Evolutionary conservation across 2,113 vertebrate species (phyloP).

Genomic region (Rhinoptilus africanus): DNA sequence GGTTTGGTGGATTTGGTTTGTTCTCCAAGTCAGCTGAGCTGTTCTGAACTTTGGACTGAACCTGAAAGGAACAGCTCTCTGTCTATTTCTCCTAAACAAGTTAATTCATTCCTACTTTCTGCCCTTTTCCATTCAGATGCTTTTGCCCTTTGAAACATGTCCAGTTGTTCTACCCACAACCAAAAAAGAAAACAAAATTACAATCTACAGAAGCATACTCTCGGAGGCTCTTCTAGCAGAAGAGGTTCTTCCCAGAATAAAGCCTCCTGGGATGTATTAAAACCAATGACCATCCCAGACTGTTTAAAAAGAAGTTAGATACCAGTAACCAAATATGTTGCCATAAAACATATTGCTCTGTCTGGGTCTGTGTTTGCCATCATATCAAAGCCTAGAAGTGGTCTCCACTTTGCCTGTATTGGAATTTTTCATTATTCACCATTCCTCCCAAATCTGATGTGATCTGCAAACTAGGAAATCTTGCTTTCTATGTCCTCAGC

Average conservation of each 20-base stretch:
- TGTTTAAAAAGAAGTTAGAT: not conserved
- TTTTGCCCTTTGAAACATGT: not conserved
- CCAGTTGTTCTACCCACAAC: not conserved
- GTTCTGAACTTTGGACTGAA: not conserved
- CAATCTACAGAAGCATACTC: not conserved
- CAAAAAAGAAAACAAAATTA: constrained; percentile 6
- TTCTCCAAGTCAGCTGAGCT: not conserved
- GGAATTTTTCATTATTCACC: constrained; percentile 34
- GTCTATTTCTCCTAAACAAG: not conserved
- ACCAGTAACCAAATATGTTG: not conserved
- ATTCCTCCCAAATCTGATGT: constrained; percentile 25
- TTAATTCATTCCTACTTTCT: not conserved
- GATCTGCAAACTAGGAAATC: constrained; percentile 60
- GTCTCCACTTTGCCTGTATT: not conserved
- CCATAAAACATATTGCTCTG: not conserved
- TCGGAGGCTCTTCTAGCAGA: constrained; percentile 6
- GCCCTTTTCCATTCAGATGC: not conserved
- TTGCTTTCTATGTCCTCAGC: constrained; percentile 60
- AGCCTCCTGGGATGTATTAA: constrained; percentile 26
- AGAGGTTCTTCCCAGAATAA: not conserved
- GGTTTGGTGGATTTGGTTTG: not conserved
- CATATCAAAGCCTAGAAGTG: not conserved
- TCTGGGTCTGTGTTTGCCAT: constrained; percentile 35
- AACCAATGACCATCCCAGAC: constrained; percentile 27
- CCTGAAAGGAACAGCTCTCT: not conserved